Conservation (phyloP, 2,797 vertebrate species). For the Bradypus variegatus region DNA sequence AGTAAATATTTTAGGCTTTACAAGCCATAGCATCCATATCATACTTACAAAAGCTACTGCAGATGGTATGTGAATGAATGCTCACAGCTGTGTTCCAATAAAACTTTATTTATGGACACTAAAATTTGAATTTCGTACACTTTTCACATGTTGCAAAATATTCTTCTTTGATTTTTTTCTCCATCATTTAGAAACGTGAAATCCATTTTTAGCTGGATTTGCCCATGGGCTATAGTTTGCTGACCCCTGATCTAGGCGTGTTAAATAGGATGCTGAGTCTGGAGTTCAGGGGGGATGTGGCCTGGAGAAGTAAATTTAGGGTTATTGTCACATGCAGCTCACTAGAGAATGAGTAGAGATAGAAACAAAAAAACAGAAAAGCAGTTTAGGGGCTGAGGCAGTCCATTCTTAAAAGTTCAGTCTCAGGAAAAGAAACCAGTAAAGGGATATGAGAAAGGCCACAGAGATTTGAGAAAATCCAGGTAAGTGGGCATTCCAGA, state of each 20-base stretch:
- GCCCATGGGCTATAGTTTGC: fast-evolving
- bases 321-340: background rate
- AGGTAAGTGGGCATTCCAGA: background rate
- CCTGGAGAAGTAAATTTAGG: background rate
- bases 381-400: background rate
- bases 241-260: background rate
- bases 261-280: background rate
- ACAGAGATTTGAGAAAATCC: background rate
- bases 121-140: background rate
- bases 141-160: background rate
- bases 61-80: background rate
- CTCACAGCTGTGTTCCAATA: background rate
- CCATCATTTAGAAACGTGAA: background rate
- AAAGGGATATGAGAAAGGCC: background rate
- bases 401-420: background rate
- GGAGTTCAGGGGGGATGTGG: background rate
- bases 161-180: background rate
- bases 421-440: background rate
- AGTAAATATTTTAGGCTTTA: background rate
- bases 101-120: background rate
- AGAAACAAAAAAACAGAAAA: background rate
- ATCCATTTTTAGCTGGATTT: background rate
- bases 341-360: background rate
- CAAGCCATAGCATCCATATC: fast-evolving
- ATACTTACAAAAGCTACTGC: background rate